A percentile compares a stretch with the other conserved stretches of the same genome.
Conservation (phyloP, 2,797 vertebrate genomes). For the Sebastes iracundus region DNA sequence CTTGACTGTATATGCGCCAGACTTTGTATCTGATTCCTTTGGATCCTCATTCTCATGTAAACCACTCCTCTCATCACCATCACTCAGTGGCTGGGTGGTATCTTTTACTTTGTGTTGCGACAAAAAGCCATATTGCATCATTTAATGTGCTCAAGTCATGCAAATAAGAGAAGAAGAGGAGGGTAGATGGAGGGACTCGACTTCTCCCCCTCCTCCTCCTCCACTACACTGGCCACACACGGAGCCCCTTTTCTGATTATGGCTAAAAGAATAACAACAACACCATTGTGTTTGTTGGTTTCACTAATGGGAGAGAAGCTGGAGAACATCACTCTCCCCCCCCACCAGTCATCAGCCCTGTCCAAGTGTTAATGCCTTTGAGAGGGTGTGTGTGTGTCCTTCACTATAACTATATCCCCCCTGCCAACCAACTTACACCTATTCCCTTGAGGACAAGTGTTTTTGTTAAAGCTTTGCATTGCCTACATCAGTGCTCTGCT, state of each 20-base stretch:
- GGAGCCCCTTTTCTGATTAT: slow-evolving; percentile 97
- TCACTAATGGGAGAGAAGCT: slow-evolving; percentile 99
- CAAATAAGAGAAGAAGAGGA: slow-evolving; percentile 88
- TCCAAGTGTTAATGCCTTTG: slow-evolving; percentile 97
- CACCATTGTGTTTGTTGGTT: slow-evolving; percentile 99
- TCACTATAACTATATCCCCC: slow-evolving; percentile 67
- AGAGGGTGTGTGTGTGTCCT: slow-evolving; percentile 85
- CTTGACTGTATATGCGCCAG: slow-evolving; percentile 81
- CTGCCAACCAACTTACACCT: slow-evolving; percentile 82
- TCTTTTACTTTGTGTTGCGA: slow-evolving; percentile 95
- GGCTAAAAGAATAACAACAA: slow-evolving; percentile 99
- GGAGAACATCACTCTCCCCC: slow-evolving; percentile 98
- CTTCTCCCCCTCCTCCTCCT: slow-evolving; percentile 92
- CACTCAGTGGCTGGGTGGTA: slow-evolving; percentile 98
- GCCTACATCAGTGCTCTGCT: slow-evolving; percentile 42
- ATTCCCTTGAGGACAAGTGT: slow-evolving; percentile 89
- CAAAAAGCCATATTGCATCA: slow-evolving; percentile 99
- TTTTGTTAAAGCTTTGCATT: slow-evolving; percentile 69
- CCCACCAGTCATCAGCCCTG: slow-evolving; percentile 89
- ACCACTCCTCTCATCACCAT: slow-evolving; percentile 92
- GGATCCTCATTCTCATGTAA: slow-evolving; percentile 92
- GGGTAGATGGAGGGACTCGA: slow-evolving; percentile 94
- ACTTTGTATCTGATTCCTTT: slow-evolving; percentile 89
- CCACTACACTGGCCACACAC: slow-evolving; percentile 99
- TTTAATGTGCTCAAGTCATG: slow-evolving; percentile 99